Conservation (phyloP, 1,140 invertebrate genomes). For the Aradophagus sp. region DNA sequence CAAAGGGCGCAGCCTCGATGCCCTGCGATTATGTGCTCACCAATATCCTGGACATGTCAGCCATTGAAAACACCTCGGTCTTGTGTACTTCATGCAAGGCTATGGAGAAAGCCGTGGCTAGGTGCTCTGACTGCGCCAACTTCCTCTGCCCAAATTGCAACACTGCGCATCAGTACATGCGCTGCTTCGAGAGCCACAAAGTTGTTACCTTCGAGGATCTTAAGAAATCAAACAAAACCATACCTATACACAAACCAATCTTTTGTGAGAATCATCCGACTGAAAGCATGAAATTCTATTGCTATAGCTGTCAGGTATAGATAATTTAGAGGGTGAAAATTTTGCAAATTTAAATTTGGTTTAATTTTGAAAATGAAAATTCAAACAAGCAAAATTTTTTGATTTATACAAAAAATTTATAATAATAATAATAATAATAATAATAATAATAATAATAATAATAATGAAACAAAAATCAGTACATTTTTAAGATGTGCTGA, state of each 20-base stretch:
- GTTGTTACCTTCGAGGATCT: slow-evolving; percentile 91
- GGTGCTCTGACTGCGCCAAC: slow-evolving; percentile 94
- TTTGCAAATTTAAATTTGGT: slow-evolving; percentile 6
- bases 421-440: no score
- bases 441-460: no score
- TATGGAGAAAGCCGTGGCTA: slow-evolving; percentile 91
- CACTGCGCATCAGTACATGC: slow-evolving; percentile 94
- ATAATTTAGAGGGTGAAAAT: background rate
- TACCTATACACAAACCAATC: slow-evolving; percentile 87
- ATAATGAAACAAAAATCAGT: no score
- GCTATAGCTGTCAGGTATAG: slow-evolving; percentile 83
- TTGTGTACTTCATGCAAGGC: slow-evolving; percentile 91
- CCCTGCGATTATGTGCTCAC: slow-evolving; percentile 88
- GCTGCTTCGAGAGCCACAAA: slow-evolving; percentile 94
- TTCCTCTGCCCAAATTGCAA: slow-evolving; percentile 95
- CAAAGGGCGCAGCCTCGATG: slow-evolving; percentile 83
- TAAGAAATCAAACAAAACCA: slow-evolving; percentile 83
- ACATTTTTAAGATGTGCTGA: no score
- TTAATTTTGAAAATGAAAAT: slow-evolving; percentile 16
- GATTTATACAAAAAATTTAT: no score
- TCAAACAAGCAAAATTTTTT: no score
- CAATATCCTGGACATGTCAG: slow-evolving; percentile 89
- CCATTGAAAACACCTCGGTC: slow-evolving; percentile 84
- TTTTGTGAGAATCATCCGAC: slow-evolving; percentile 84
- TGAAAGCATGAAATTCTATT: slow-evolving; percentile 88